Percentiles rank a stretch among this genome's conserved stretches.
Evolutionary conservation across 2,888 invertebrate species (phyloP).

Genomic region (Stramonita haemastoma): DNA sequence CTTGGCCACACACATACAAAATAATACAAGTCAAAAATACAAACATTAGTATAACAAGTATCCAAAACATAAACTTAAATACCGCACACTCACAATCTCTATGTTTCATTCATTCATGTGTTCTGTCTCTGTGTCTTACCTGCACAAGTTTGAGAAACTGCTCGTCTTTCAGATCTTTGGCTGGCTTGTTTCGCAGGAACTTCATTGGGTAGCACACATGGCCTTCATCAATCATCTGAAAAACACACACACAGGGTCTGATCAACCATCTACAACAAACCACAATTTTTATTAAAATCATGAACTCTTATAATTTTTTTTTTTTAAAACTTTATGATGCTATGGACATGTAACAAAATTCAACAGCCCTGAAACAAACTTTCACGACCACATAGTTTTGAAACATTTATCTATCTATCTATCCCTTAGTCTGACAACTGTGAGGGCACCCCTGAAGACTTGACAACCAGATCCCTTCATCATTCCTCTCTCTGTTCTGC

Average conservation of each 20-base stretch:
- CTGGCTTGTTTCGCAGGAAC: constrained; percentile 94
- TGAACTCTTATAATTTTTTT: too few species aligned
- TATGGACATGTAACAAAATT: neutral
- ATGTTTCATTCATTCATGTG: too few species aligned
- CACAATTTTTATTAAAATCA: neutral
- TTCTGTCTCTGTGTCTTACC: constrained; percentile 50
- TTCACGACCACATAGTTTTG: too few species aligned
- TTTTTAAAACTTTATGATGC: neutral
- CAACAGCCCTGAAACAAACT: neutral
- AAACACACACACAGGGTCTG: constrained; percentile 9
- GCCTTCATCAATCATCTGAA: constrained; percentile 92
- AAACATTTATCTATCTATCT: too few species aligned
- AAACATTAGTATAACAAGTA: neutral
- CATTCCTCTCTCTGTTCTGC: too few species aligned
- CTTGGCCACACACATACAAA: neutral
- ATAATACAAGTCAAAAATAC: neutral
- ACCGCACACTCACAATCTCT: neutral
- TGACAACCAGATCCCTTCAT: too few species aligned
- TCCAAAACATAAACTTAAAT: neutral
- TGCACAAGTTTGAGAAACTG: constrained; percentile 88
- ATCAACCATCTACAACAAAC: neutral
- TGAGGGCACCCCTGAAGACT: too few species aligned
- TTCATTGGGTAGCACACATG: constrained; percentile 88
- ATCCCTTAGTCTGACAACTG: too few species aligned
- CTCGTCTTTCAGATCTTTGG: constrained; percentile 91